Percentiles rank a stretch among this genome's conserved stretches.
These are phyloP conservation scores for Cochlearius cochlearius DNA, from an alignment of 2,113 vertebrate species.

Conservation along the genomic window DNA sequence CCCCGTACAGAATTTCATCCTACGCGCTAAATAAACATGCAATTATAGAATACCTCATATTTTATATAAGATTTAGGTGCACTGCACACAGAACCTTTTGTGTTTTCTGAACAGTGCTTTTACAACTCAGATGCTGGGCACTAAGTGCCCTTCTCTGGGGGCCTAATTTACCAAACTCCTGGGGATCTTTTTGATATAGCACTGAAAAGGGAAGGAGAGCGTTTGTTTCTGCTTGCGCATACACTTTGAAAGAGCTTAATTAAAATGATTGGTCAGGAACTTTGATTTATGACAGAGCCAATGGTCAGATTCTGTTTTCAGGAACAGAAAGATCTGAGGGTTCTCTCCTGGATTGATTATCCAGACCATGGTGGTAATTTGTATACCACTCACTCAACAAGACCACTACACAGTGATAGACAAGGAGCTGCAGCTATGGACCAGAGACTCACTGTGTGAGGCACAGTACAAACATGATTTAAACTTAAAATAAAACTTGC, in stretches of 20 bases:
- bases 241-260: background rate
- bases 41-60: background rate
- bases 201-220: background rate
- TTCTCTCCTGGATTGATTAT: background rate
- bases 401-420: background rate
- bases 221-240: background rate
- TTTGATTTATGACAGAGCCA: background rate
- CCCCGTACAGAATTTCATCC: background rate
- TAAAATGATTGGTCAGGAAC: background rate
- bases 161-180: background rate
- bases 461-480: background rate
- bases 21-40: background rate
- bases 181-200: background rate
- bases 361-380: rapidly evolving
- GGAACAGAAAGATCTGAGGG: background rate
- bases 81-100: background rate
- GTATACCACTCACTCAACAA: background rate
- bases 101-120: background rate
- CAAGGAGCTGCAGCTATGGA: background rate
- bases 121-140: background rate
- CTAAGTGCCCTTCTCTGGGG: background rate
- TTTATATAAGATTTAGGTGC: background rate
- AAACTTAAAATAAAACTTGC: background rate
- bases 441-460: background rate
- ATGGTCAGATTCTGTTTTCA: background rate